Evolutionary conservation across 2,797 vertebrate species (phyloP).

Genomic region (Eurystomus glaucurus): DNA sequence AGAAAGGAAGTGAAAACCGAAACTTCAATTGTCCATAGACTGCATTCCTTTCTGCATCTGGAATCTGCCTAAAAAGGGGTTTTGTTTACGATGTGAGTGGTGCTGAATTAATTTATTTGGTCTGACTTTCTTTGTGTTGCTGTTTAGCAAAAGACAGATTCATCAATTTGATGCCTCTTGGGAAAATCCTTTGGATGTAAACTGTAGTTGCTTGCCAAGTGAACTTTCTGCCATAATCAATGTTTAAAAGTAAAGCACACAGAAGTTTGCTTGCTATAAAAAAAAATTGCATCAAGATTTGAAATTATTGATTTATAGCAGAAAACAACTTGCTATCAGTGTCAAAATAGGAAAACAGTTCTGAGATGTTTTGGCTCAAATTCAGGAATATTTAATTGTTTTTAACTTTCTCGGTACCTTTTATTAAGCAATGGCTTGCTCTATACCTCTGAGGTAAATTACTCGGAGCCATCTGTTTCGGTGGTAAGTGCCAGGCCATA

Average conservation of each 20-base stretch:
- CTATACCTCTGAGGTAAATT: background rate
- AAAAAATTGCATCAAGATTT: background rate
- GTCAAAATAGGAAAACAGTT: background rate
- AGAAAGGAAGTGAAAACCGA: background rate
- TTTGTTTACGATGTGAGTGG: background rate
- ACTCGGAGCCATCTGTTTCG: background rate
- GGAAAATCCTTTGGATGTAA: background rate
- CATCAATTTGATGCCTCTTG: constrained; percentile 26
- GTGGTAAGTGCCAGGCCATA: background rate
- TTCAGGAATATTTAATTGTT: background rate
- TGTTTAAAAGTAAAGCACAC: background rate
- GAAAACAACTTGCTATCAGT: background rate
- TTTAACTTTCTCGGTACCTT: background rate
- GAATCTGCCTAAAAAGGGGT: background rate
- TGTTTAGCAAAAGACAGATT: background rate
- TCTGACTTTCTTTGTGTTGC: constrained; percentile 3
- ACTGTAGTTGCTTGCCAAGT: background rate
- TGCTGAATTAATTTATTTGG: constrained; percentile 48
- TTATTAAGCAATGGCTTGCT: background rate
- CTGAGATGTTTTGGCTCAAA: background rate
- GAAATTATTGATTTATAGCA: constrained; percentile 23
- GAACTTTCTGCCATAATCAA: constrained; percentile 26
- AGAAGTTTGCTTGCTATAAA: background rate
- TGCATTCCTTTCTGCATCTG: constrained; percentile 8
- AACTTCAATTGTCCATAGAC: background rate